Conservation (phyloP, 2,888 invertebrate genomes). For the Metellina segmentata region DNA sequence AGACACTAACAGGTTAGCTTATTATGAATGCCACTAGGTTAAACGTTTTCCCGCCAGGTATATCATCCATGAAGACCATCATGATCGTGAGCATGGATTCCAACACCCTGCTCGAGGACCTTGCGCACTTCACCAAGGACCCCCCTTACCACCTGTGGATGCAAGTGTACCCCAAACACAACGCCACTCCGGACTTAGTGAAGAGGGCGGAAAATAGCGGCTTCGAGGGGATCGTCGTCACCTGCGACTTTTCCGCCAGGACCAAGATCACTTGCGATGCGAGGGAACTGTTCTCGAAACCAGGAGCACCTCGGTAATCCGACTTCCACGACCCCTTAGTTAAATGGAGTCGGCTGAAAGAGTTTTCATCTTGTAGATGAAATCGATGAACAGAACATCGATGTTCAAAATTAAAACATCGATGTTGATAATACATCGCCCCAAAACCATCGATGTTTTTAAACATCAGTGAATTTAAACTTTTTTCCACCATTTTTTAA, state of each 20-base stretch:
- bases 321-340: not conserved
- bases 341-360: no score
- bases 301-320: not conserved
- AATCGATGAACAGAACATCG: no score
- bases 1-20: no score
- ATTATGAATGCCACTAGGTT: no score
- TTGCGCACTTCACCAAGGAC: conserved; percentile 85
- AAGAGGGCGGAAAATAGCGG: conserved; percentile 89
- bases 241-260: conserved; percentile 89
- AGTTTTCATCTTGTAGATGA: no score
- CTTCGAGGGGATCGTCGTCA: conserved; percentile 91
- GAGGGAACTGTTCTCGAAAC: not conserved
- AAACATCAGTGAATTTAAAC: no score
- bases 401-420: no score
- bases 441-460: no score
- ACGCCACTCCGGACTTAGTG: conserved; percentile 87
- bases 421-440: no score
- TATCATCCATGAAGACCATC: conserved; percentile 87
- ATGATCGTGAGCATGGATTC: conserved; percentile 92
- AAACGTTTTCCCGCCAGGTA: conserved; percentile 88
- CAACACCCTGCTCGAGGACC: conserved; percentile 93
- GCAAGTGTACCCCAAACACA: conserved; percentile 90
- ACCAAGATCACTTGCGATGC: conserved; percentile 81
- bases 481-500: no score
- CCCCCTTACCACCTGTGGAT: conserved; percentile 93